Conservation (phyloP, 2,888 invertebrate genomes). For the Dryomyza anilis region DNA sequence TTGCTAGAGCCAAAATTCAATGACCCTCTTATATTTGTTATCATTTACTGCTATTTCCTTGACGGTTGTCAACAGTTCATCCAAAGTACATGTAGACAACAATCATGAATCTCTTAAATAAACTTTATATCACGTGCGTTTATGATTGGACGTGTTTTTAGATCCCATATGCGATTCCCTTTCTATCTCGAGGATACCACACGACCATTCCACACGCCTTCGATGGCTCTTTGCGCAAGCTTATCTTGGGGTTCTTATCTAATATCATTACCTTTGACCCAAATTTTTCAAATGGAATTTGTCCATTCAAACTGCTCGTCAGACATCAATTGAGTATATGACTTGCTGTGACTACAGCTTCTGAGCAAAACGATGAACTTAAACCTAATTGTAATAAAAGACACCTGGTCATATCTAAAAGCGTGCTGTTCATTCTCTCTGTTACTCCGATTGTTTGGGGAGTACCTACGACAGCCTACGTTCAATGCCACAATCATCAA, state of each 20-base stretch:
- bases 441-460: conserved; percentile 44
- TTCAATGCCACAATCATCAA: conserved; percentile 38
- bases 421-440: conserved; percentile 39
- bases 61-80: too few species aligned
- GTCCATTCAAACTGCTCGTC: conserved; percentile 10
- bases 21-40: not conserved
- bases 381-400: conserved; percentile 38
- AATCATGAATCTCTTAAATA: not conserved
- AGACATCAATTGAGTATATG: conserved; percentile 17
- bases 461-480: conserved; percentile 35
- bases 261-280: conserved; percentile 46
- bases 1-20: not conserved
- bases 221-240: conserved; percentile 11
- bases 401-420: conserved; percentile 42
- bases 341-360: conserved; percentile 32
- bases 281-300: conserved; percentile 36
- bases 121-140: conserved; percentile 22
- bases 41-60: too few species aligned
- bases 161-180: conserved; percentile 25
- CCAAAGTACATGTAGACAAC: too few species aligned
- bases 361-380: conserved; percentile 40
- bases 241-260: conserved; percentile 24
- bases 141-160: conserved; percentile 7
- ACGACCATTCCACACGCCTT: conserved; percentile 32
- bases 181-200: conserved; percentile 26